A percentile compares a stretch with the other conserved stretches of the same genome.
phyloP scores from a whole-genome alignment of 2,113 vertebrate species.

The Semnornis frantzii region DNA sequence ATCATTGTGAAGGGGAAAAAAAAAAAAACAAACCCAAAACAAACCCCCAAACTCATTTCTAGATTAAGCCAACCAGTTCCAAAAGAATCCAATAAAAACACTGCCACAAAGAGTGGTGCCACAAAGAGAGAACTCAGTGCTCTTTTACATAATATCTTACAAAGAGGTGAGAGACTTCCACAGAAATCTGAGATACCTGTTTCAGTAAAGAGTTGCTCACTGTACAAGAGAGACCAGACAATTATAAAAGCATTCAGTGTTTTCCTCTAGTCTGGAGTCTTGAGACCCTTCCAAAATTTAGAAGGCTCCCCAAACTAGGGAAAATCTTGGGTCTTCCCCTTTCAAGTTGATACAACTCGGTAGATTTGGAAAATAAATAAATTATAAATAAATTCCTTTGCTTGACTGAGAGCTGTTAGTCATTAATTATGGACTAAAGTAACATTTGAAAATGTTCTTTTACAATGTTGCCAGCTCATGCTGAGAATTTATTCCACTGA shows the following conservation, averaged over 20 bases:
- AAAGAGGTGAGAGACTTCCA: neutral
- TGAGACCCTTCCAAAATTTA: neutral
- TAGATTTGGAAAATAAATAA: neutral
- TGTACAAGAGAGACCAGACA: neutral
- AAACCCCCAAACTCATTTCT: neutral
- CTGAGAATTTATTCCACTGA: neutral
- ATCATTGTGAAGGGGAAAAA: neutral
- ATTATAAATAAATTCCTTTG: neutral
- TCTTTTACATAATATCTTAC: neutral
- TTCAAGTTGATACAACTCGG: neutral
- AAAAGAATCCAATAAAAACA: constrained; percentile 9
- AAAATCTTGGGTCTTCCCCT: neutral
- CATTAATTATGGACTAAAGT: neutral
- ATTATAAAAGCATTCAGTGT: neutral
- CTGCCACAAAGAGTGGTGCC: neutral
- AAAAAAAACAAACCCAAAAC: neutral
- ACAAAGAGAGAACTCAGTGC: neutral
- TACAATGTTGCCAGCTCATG: neutral
- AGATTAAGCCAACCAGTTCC: constrained; percentile 11
- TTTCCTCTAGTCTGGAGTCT: neutral
- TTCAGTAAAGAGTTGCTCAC: neutral
- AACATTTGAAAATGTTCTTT: neutral
- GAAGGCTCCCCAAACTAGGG: neutral
- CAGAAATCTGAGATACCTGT: neutral
- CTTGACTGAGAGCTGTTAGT: neutral